Evolutionary conservation across 2,888 invertebrate genomes (phyloP).

Genomic region (Cordilura impudica): DNA sequence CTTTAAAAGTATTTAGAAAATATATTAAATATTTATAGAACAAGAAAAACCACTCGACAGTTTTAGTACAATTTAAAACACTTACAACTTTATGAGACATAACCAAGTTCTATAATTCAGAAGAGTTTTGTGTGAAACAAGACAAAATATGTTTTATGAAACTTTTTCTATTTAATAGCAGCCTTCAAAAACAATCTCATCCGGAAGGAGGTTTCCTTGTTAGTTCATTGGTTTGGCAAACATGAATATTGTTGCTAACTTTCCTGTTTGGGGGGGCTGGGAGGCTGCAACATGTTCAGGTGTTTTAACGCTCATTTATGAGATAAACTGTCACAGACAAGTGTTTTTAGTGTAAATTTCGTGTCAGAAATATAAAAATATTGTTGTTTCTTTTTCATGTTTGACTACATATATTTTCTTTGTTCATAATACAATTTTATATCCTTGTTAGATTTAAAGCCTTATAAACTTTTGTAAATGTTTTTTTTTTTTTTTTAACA

Average conservation of each 20-base stretch:
- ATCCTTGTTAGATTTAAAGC: slow-evolving; percentile 49
- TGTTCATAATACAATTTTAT: slow-evolving; percentile 40
- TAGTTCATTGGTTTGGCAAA: background rate
- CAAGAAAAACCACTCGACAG: slow-evolving; percentile 50
- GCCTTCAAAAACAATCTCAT: too few relatives aligned
- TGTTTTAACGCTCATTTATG: slow-evolving; percentile 65
- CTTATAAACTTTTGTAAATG: slow-evolving; percentile 45
- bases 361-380: slow-evolving; percentile 59
- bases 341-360: slow-evolving; percentile 60
- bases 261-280: background rate
- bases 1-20: background rate
- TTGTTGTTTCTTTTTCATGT: background rate
- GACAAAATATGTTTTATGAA: slow-evolving; percentile 4
- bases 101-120: background rate
- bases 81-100: slow-evolving; percentile 15
- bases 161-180: slow-evolving; percentile 35
- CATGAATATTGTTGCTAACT: background rate
- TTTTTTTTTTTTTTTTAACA: background rate
- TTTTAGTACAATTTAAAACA: slow-evolving; percentile 48
- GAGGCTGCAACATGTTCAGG: slow-evolving; percentile 58
- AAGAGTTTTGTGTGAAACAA: background rate
- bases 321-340: slow-evolving; percentile 62
- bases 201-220: too few relatives aligned
- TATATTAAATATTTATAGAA: background rate
- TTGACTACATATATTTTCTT: background rate